A percentile compares a stretch with the other conserved stretches of the same genome.
These are phyloP conservation scores for Calliopsis andreniformis DNA, from an alignment of 1,140 invertebrate species.

Conservation along the genomic window DNA sequence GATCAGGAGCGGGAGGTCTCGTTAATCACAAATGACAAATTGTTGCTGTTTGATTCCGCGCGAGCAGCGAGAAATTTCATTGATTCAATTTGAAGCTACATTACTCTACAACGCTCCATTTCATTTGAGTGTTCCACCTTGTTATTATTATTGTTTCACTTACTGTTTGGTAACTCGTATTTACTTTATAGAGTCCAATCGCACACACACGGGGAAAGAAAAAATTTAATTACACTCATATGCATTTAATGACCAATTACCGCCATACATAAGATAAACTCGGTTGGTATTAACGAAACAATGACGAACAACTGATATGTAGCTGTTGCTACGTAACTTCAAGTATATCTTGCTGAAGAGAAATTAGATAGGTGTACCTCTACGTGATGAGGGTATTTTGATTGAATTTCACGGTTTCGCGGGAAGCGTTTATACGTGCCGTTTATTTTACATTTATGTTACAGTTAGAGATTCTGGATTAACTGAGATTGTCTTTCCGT, in stretches of 20 bases:
- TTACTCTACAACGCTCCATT: too few relatives aligned
- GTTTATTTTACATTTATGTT: background rate
- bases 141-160: background rate
- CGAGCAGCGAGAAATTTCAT: background rate
- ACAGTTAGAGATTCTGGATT: background rate
- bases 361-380: background rate
- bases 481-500: background rate
- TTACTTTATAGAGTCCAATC: background rate
- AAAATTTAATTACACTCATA: too few relatives aligned
- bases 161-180: background rate
- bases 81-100: background rate
- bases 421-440: too few relatives aligned
- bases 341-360: background rate
- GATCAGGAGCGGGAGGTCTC: background rate
- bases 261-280: background rate
- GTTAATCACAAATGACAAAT: slow-evolving; percentile 8
- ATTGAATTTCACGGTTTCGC: background rate
- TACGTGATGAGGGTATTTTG: background rate
- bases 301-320: background rate
- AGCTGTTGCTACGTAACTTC: background rate
- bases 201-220: too few relatives aligned
- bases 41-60: background rate
- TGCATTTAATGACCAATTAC: too few relatives aligned
- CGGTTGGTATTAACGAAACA: background rate
- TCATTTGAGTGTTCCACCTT: background rate